phyloP scores from a whole-genome alignment of 1,140 invertebrate species.

The Papilio glaucus region DNA sequence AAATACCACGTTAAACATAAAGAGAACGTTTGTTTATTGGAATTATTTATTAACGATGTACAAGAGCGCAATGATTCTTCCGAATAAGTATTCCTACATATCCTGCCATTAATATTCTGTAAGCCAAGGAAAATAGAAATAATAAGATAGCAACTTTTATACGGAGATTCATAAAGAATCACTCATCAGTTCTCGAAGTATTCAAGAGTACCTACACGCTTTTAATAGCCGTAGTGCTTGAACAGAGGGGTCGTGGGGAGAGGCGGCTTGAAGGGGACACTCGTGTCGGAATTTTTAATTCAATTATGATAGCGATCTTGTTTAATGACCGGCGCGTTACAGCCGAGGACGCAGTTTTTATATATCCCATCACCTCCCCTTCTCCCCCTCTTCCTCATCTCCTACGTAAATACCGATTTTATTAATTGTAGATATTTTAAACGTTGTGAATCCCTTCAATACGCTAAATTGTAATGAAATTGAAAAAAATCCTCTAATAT shows the following conservation, averaged over 20 bases:
- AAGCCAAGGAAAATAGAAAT: neutral
- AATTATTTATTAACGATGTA: too few species aligned
- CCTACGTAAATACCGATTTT: conserved; percentile 24
- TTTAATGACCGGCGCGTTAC: conserved; percentile 73
- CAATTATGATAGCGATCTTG: conserved; percentile 81
- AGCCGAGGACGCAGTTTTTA: conserved; percentile 49
- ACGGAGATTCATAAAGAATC: conserved; percentile 16
- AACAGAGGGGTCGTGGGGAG: conserved; percentile 10
- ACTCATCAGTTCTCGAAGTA: conserved; percentile 5
- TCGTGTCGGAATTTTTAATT: conserved; percentile 82
- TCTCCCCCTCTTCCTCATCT: conserved; percentile 36
- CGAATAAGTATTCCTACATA: too few species aligned
- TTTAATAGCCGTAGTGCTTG: conserved; percentile 29
- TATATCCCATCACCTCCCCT: conserved; percentile 48
- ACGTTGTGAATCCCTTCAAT: neutral
- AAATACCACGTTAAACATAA: too few species aligned
- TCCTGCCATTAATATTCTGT: too few species aligned
- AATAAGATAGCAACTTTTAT: neutral
- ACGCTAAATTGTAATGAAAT: neutral
- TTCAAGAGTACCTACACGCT: conserved; percentile 22
- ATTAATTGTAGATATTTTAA: conserved; percentile 24
- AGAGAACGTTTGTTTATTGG: too few species aligned
- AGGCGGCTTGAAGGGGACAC: conserved; percentile 39
- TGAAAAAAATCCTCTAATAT: too few species aligned
- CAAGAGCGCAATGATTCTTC: too few species aligned